Conservation (phyloP, 37 sponge, comb jelly and placozoan genomes). For the Lycopodina hypogea region DNA sequence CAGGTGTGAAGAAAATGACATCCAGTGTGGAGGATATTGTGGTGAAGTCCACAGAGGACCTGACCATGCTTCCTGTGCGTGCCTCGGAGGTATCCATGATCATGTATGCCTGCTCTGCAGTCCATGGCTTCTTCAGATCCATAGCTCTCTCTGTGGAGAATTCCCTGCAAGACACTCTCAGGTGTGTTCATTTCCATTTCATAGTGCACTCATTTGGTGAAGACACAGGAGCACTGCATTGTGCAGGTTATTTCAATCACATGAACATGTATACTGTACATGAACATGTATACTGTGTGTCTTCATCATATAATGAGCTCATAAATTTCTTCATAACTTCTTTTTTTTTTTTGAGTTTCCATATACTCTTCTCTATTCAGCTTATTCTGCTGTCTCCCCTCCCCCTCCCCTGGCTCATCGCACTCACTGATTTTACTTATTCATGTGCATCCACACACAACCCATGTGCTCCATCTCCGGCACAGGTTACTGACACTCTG, state of each 20-base stretch:
- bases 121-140: constrained; percentile 89
- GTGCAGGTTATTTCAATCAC: no score
- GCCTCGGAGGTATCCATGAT: neutral
- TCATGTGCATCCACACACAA: no score
- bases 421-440: neutral
- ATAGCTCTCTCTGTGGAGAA: constrained; percentile 85
- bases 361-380: neutral
- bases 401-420: neutral
- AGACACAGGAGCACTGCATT: neutral
- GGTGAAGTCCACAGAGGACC: no score
- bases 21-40: no score
- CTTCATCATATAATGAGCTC: no score
- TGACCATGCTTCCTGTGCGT: no score
- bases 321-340: no score
- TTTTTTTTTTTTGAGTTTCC: no score
- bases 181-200: constrained; percentile 48
- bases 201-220: no score
- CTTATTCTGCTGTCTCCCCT: neutral
- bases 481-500: constrained; percentile 90
- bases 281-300: no score
- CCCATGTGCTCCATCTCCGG: neutral
- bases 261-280: no score
- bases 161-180: constrained; percentile 91
- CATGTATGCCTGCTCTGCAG: constrained; percentile 71
- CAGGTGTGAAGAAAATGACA: no score